Conservation (phyloP, 1,140 invertebrate genomes). For the Listronotus oregonensis region DNA sequence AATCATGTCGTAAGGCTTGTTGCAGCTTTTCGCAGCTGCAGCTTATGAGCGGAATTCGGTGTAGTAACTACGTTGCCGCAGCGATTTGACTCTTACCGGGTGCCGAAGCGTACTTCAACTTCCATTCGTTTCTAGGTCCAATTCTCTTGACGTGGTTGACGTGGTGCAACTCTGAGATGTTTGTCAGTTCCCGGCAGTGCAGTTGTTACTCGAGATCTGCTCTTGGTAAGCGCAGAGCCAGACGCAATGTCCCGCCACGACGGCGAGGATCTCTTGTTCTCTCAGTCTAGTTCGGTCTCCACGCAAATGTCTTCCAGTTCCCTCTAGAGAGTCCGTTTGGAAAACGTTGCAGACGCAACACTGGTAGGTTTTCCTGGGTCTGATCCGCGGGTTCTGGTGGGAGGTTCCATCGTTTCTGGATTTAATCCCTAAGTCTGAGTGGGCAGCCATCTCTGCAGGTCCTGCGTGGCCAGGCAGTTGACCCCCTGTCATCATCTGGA, state of each 20-base stretch:
- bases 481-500: conserved; percentile 88
- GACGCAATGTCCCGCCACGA: conserved; percentile 91
- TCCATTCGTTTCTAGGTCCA: conserved; percentile 91
- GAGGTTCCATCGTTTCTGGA: conserved; percentile 84
- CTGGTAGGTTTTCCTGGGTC: conserved; percentile 85
- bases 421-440: conserved; percentile 79
- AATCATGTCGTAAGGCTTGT: conserved; percentile 83
- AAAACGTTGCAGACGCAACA: conserved; percentile 95
- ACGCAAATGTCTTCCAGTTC: conserved; percentile 88
- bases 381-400: conserved; percentile 81
- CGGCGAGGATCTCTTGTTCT: conserved; percentile 89
- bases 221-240: conserved; percentile 98
- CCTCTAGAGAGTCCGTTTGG: conserved; percentile 83
- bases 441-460: conserved; percentile 66
- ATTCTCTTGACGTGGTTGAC: conserved; percentile 98
- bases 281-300: conserved; percentile 87
- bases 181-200: conserved; percentile 99
- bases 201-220: conserved; percentile 99
- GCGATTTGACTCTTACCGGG: conserved; percentile 84
- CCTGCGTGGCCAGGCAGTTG: conserved; percentile 70
- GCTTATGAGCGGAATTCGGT: conserved; percentile 95
- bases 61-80: conserved; percentile 95
- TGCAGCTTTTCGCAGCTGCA: conserved; percentile 89
- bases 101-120: conserved; percentile 85
- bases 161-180: conserved; percentile 92